phyloP scores from a whole-genome alignment of 2,797 vertebrate genomes.

The Rhinatrema bivittatum region DNA sequence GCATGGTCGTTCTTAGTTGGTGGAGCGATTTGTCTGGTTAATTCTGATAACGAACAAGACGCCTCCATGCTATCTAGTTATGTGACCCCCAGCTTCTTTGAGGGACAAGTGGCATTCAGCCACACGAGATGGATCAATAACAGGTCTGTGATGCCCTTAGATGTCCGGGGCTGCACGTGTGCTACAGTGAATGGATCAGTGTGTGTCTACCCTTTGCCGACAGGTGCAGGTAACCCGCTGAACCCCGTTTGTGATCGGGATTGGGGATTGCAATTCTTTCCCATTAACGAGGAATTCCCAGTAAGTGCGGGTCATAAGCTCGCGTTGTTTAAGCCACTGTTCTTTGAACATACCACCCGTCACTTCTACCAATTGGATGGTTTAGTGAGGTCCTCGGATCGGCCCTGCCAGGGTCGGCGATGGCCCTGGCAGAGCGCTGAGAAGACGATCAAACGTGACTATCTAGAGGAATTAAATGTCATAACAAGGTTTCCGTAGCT shows the following conservation, averaged over 20 bases:
- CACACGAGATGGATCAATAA: constrained; percentile 28
- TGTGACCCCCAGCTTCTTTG: too few species aligned
- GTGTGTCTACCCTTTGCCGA: too few species aligned
- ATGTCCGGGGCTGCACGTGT: constrained; percentile 15
- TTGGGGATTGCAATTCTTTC: constrained; percentile 16
- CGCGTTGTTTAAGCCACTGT: constrained; percentile 5
- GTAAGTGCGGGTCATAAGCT: constrained; percentile 4
- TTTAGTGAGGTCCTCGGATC: constrained; percentile 23
- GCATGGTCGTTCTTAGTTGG: too few species aligned
- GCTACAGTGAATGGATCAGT: too few species aligned
- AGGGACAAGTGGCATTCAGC: too few species aligned
- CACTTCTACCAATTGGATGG: constrained; percentile 24
- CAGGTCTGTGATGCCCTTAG: constrained; percentile 32
- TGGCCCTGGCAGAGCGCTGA: neutral
- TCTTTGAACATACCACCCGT: constrained; percentile 27
- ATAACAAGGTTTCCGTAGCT: neutral
- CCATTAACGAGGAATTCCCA: constrained; percentile 29
- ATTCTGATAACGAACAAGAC: too few species aligned
- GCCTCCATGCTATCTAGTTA: too few species aligned
- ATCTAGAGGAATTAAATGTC: neutral
- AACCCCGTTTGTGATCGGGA: constrained; percentile 22
- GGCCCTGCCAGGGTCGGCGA: neutral
- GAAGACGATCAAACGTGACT: neutral
- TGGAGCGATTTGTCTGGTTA: too few species aligned
- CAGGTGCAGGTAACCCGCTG: constrained; percentile 18